Evolutionary conservation across 2,113 vertebrate species (phyloP).

Genomic region (Osmerus mordax): DNA sequence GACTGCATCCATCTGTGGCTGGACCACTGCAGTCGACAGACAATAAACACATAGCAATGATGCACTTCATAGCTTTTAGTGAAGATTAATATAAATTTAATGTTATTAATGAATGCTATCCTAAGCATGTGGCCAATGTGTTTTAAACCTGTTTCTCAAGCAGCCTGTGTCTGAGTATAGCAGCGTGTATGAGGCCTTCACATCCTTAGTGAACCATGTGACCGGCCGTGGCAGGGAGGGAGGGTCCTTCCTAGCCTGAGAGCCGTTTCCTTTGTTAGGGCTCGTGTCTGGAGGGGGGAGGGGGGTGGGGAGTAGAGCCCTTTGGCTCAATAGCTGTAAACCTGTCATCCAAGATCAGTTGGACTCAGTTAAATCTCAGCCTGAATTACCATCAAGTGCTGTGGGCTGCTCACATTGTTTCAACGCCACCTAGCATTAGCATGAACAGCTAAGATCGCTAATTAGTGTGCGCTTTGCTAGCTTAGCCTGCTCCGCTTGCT

Average conservation of each 20-base stretch:
- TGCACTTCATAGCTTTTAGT: too few species aligned
- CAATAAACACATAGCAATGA: too few species aligned
- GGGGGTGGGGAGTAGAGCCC: not conserved
- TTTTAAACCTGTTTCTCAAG: too few species aligned
- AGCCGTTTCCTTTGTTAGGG: conserved; percentile 34
- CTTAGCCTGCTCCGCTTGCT: not conserved
- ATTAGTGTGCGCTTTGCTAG: conserved; percentile 9
- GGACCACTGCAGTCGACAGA: too few species aligned
- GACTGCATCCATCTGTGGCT: too few species aligned
- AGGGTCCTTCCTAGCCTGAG: not conserved
- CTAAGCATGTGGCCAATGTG: too few species aligned
- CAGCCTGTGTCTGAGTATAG: too few species aligned
- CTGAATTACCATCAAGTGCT: conserved; percentile 61
- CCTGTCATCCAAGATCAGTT: conserved; percentile 76
- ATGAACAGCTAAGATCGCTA: conserved; percentile 4
- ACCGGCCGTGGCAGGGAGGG: too few species aligned
- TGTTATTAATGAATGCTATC: too few species aligned
- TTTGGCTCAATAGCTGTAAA: conserved; percentile 65
- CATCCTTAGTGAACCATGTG: too few species aligned
- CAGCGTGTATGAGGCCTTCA: too few species aligned
- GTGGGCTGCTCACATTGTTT: conserved; percentile 43
- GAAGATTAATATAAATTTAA: too few species aligned
- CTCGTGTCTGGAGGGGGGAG: conserved; percentile 29
- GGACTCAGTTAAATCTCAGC: conserved; percentile 71
- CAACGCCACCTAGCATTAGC: conserved; percentile 38